Evolutionary conservation across 2,797 vertebrate genomes (phyloP), one percentile per base, ranked within the genome.

Genomic region (Astyanax mexicanus): DNA sequence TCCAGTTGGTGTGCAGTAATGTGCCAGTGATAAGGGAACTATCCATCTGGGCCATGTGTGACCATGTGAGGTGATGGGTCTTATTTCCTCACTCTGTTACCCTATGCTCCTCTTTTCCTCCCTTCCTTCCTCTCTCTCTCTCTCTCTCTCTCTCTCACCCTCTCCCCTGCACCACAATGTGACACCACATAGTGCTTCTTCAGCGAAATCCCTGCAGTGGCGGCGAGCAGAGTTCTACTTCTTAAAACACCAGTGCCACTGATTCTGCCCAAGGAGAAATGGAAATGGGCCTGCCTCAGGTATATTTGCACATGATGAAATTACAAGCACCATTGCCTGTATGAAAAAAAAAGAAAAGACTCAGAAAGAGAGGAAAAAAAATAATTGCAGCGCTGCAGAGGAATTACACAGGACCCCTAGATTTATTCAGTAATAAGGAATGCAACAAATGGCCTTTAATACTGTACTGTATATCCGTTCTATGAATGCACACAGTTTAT

Each of bases 261-360:
- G 40, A 62, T 79, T 74, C 72, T 21, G 60, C 55, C 71, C 58
- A 42, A 62, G 68, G 77, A 44, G 42, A 83, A 81, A 69, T 13
- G 1, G 35, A 75, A 69, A 61, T 57, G 27, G 54, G 58, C 80
- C 70, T 74, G 67, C 44, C 42, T 62, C 70, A 40, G 70, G 73
- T 13, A 11, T 80, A 78, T 78, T 72, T 79, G 49, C 61, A 45
- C 4, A n/a, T 61, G 72, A 75, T 78, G 65, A 72, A 84, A 77
- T 74, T 65, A 74, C 57, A 62, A 57, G 55, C 66, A 76, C 54
- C 42, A 29, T 19, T 77, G 37, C 64, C 51, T 52, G 66, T 44
- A 29, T 19, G 67, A 49, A 52, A 37, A 37, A 75, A 70, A 61
- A 52, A 37, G 52, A 35, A 65, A 71, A 21, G n/a, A n/a, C n/a